Evolutionary conservation across 2,113 vertebrate genomes (phyloP), one percentile per base, ranked within the genome.

Genomic region (Mormoops blainvillei): DNA sequence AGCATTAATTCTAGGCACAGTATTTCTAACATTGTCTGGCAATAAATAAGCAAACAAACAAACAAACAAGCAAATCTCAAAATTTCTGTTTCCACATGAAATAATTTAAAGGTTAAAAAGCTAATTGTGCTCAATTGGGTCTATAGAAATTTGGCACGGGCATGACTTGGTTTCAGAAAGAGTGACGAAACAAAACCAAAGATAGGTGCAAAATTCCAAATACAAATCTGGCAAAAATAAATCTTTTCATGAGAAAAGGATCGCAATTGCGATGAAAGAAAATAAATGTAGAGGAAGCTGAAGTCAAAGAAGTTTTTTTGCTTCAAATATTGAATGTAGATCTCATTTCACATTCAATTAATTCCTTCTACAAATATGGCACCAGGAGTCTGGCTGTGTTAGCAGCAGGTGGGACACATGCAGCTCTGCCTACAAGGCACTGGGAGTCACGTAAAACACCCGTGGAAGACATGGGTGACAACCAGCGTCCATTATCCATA

Each of bases 61-160:
- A 28, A 16, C 33, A 45, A 26, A 45, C 50, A 54, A 41, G n/a
- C 61, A n/a, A n/a, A n/a, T 52, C 88, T 45, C 22, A 9, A 56
- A 58, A 87, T 93, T 90, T 97, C 16, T 73, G 50, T 68, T 87
- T 89, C 77, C 94, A 38, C 65, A 94, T 95, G 89, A 96, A 97
- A 95, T 94, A 82, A 96, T 96, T 80, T 94, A 97, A 97, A 97
- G 84, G 91, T 96, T 95, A 95, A 95, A 97, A 95, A 98, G 87
- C 65, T 91, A 88, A 97, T 65, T 87, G 90, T 80, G 58, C 54
- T 93, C 78, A 95, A 71, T 77, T 87, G 58, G 73, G 28, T 74
- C 43, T 82, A 41, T 7, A 83, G 90, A 96, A 97, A 98, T 92
- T n/a, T 86, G 52, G 68, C 68, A 3, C 73, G 80, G 94, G 77